Percentiles rank a stretch among this genome's conserved stretches.
These are phyloP conservation scores for Iphiclides podalirius DNA, from an alignment of 2,888 invertebrate species.

Conservation along the genomic window DNA sequence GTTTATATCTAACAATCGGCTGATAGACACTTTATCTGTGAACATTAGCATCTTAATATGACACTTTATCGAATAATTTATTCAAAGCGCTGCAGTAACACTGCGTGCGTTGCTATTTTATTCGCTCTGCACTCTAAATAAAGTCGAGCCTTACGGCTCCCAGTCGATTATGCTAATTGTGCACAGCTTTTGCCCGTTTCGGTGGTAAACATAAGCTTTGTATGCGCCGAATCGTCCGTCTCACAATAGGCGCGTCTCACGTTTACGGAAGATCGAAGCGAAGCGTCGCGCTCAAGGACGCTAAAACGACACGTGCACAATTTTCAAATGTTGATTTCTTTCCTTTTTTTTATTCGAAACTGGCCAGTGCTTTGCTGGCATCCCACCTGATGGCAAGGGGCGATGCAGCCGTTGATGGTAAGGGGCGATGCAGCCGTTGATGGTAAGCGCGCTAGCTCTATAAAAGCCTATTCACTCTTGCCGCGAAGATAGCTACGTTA, in stretches of 20 bases:
- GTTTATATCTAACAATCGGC: conserved; percentile 24
- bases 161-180: conserved; percentile 60
- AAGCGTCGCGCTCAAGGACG: conserved; percentile 27
- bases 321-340: conserved; percentile 18
- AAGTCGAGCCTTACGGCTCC: conserved; percentile 50
- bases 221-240: conserved; percentile 52
- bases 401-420: too few relatives aligned
- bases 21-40: conserved; percentile 28
- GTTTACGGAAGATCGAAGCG: conserved; percentile 61
- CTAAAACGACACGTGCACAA: conserved; percentile 3
- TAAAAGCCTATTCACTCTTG: too few relatives aligned
- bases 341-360: too few relatives aligned
- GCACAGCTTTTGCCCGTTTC: conserved; percentile 61
- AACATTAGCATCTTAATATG: conserved; percentile 46
- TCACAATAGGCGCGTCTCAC: conserved; percentile 50
- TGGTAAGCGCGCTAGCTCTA: too few relatives aligned
- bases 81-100: conserved; percentile 45
- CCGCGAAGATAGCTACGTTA: conserved; percentile 1
- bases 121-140: conserved; percentile 50
- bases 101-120: conserved; percentile 39
- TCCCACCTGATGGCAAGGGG: too few relatives aligned
- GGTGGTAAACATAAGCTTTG: conserved; percentile 45
- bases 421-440: too few relatives aligned
- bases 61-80: conserved; percentile 53
- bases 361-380: too few relatives aligned